Percentiles rank a stretch among this genome's conserved stretches.
Evolutionary conservation across 2,113 vertebrate species (phyloP).

Genomic region (Strigops habroptila): DNA sequence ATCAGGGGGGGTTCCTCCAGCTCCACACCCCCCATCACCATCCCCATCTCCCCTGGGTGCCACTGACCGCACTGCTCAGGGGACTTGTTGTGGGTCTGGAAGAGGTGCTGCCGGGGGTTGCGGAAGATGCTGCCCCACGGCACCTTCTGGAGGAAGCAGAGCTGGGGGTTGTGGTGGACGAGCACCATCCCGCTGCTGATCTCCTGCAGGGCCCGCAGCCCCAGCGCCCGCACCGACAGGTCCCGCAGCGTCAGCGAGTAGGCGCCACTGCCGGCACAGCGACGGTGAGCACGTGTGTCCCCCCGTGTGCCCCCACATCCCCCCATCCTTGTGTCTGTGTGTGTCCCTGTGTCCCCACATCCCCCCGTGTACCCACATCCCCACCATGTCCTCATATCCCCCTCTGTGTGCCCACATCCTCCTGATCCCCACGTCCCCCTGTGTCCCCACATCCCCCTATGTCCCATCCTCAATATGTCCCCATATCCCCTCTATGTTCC

Average conservation of each 20-base stretch:
- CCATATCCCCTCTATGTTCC: not conserved
- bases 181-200: constrained; percentile 91
- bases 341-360: not conserved
- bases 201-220: constrained; percentile 86
- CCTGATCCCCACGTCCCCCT: not conserved
- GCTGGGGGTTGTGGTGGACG: constrained; percentile 82
- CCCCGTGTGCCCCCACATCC: not conserved
- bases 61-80: constrained; percentile 79
- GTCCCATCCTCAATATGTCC: not conserved
- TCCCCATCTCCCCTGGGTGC: accelerated
- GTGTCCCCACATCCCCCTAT: not conserved
- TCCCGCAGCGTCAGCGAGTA: constrained; percentile 89
- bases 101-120: constrained; percentile 81
- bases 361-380: accelerated
- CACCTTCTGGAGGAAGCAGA: constrained; percentile 87
- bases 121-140: constrained; percentile 84
- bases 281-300: not conserved
- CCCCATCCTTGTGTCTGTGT: not conserved
- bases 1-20: accelerated
- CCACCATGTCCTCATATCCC: not conserved
- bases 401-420: accelerated
- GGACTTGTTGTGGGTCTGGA: constrained; percentile 81
- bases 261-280: constrained; percentile 78
- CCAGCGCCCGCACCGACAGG: constrained; percentile 82
- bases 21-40: too few relatives aligned